phyloP scores from a whole-genome alignment of 2,888 invertebrate species.

The Erebia epiphron region DNA sequence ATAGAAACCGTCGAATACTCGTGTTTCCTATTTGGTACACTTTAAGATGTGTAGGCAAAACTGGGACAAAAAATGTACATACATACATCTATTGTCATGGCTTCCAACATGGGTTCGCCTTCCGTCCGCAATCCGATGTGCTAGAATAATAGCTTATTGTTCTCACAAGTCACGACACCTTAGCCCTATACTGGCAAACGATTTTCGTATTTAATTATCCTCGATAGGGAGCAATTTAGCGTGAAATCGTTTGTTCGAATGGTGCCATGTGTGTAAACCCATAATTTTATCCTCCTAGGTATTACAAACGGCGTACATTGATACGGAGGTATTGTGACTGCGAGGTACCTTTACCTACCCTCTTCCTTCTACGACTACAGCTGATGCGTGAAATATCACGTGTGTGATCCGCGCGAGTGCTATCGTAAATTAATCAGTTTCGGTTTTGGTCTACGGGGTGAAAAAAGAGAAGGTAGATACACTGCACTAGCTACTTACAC shows the following conservation, averaged over 20 bases:
- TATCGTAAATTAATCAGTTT: constrained; percentile 9
- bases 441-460: constrained; percentile 1
- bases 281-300: constrained; percentile 30
- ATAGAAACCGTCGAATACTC: background rate
- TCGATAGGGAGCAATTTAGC: constrained; percentile 10
- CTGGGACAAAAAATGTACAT: constrained; percentile 17
- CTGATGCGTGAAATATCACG: constrained; percentile 3
- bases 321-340: background rate
- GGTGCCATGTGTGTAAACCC: constrained; percentile 26
- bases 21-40: background rate
- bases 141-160: constrained; percentile 47
- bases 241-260: background rate
- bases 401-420: background rate
- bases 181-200: constrained; percentile 7
- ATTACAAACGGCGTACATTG: background rate
- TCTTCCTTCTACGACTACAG: no score
- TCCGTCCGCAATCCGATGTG: constrained; percentile 45
- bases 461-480: background rate
- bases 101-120: constrained; percentile 41
- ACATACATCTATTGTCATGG: constrained; percentile 37
- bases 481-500: background rate
- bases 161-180: constrained; percentile 39
- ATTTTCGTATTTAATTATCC: constrained; percentile 8
- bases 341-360: background rate
- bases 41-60: constrained; percentile 1